phyloP scores from a whole-genome alignment of 1,140 invertebrate genomes.

The Bombus impatiens region DNA sequence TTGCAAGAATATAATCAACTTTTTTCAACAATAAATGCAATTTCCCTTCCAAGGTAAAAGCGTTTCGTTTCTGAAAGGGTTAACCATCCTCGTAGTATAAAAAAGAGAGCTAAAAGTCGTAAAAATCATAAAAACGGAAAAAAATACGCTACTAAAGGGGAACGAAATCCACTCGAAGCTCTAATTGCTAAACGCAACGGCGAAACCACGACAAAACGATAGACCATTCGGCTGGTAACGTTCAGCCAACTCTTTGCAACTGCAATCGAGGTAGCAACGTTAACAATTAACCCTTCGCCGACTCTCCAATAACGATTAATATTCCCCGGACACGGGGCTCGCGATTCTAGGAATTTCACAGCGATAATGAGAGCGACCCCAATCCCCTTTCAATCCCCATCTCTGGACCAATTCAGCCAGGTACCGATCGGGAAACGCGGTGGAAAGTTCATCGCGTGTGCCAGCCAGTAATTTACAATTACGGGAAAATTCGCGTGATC shows the following conservation, averaged over 20 bases:
- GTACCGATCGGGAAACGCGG: neutral
- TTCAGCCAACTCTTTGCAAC: neutral
- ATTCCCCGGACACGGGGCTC: neutral
- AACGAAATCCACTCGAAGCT: neutral
- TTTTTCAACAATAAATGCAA: too few relatives aligned
- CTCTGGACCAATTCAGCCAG: neutral
- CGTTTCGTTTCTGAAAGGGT: too few relatives aligned
- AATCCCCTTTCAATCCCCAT: neutral
- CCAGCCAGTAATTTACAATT: constrained; percentile 47
- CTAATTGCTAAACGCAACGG: neutral
- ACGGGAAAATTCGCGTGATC: constrained; percentile 45
- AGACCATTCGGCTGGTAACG: neutral
- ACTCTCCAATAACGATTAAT: constrained; percentile 27
- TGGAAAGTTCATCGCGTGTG: constrained; percentile 25
- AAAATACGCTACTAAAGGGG: too few relatives aligned
- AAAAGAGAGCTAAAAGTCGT: neutral
- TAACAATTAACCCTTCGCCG: constrained; percentile 12
- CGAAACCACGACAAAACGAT: neutral
- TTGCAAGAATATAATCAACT: too few relatives aligned
- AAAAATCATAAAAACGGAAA: too few relatives aligned
- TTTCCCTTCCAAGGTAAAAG: too few relatives aligned
- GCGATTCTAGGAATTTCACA: constrained; percentile 7
- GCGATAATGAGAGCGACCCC: neutral
- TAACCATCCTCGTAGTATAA: neutral
- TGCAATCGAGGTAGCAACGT: neutral